Percentiles rank a stretch among this genome's conserved stretches.
phyloP scores from a whole-genome alignment of 2,113 vertebrate species.

The Polypterus bichir region DNA sequence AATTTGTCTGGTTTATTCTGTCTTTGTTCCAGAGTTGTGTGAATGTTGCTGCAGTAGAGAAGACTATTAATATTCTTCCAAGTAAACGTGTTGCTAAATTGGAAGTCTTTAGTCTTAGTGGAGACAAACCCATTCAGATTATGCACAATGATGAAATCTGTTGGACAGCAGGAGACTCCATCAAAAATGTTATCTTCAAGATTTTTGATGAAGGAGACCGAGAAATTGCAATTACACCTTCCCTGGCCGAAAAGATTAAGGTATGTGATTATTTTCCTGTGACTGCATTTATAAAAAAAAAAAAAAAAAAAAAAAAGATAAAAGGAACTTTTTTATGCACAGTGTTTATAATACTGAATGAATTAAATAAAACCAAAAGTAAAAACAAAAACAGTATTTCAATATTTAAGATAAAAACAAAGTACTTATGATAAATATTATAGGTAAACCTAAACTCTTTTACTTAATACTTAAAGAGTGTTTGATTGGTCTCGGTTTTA shows the following conservation, averaged over 20 bases:
- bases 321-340: too few species aligned
- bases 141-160: conserved; percentile 67
- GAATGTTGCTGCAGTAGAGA: conserved; percentile 47
- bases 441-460: too few species aligned
- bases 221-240: conserved; percentile 50
- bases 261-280: conserved; percentile 32
- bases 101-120: conserved; percentile 53
- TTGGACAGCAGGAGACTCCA: conserved; percentile 63
- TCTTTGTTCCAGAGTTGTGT: conserved; percentile 48
- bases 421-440: too few species aligned
- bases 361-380: too few species aligned
- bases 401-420: too few species aligned
- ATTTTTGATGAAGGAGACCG: conserved; percentile 76
- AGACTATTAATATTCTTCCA: conserved; percentile 63
- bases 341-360: too few species aligned
- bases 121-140: conserved; percentile 57
- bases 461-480: too few species aligned
- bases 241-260: conserved; percentile 66
- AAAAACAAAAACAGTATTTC: too few species aligned
- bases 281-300: too few species aligned
- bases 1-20: neutral
- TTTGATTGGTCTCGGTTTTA: too few species aligned
- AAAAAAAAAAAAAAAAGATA: too few species aligned
- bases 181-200: conserved; percentile 66
- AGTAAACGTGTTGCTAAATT: conserved; percentile 59